These are phyloP conservation scores for Stegastes partitus DNA, from an alignment of 2,113 vertebrate genomes.

Conservation along the genomic window DNA sequence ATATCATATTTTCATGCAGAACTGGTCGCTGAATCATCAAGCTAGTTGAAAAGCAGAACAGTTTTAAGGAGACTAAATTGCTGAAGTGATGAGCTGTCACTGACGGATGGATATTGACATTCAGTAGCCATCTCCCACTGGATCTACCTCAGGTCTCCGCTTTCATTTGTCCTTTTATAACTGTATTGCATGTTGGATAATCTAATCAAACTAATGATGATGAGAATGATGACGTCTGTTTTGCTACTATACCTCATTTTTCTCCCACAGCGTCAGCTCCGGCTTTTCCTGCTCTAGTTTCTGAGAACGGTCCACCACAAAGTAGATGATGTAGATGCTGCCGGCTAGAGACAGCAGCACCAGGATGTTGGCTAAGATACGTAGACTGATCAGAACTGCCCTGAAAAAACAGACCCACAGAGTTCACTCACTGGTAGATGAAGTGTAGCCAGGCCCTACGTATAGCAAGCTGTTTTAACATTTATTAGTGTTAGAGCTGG, in stretches of 20 bases:
- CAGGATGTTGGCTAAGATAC: constrained; percentile 94
- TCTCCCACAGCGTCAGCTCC: constrained; percentile 97
- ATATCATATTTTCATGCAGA: not conserved
- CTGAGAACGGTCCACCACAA: constrained; percentile 97
- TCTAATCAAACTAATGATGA: constrained; percentile 50
- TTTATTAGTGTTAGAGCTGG: too few relatives aligned
- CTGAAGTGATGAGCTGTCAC: not conserved
- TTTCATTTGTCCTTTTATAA: constrained; percentile 32
- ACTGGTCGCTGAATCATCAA: not conserved
- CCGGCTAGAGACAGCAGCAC: constrained; percentile 96
- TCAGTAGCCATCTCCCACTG: not conserved
- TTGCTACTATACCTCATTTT: constrained; percentile 90
- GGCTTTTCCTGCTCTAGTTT: constrained; percentile 90
- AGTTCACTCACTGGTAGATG: too few relatives aligned
- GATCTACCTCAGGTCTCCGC: constrained; percentile 25
- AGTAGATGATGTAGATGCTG: constrained; percentile 99
- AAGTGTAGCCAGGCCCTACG: too few relatives aligned
- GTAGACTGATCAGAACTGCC: constrained; percentile 93
- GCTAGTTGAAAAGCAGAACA: not conserved
- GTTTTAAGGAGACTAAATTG: not conserved
- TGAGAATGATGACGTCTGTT: constrained; percentile 20
- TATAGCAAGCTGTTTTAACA: too few relatives aligned
- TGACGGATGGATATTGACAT: too few relatives aligned
- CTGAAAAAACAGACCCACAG: constrained; percentile 72
- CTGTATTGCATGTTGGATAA: constrained; percentile 34